These are phyloP conservation scores for Sycophila texana DNA, from an alignment of 2,888 invertebrate genomes.

Conservation along the genomic window DNA sequence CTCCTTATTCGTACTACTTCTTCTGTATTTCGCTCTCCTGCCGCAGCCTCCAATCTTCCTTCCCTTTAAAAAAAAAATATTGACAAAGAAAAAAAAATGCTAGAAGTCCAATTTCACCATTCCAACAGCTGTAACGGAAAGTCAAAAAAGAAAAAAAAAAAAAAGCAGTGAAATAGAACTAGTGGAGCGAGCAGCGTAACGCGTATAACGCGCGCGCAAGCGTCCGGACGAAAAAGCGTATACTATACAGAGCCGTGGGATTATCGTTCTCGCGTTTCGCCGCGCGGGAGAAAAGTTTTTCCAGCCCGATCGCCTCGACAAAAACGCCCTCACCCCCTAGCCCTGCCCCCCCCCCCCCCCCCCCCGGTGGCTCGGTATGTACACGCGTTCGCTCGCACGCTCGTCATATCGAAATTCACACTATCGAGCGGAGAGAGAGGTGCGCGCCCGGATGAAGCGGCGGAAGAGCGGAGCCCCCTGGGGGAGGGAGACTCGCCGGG, in stretches of 20 bases:
- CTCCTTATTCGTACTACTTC: conserved; percentile 1
- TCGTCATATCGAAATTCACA: no score
- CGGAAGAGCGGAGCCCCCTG: conserved; percentile 1
- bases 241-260: not conserved
- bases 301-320: conserved; percentile 2
- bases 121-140: no score
- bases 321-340: not conserved
- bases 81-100: no score
- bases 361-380: not conserved
- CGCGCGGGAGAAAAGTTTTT: not conserved
- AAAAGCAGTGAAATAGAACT: no score
- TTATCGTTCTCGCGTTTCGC: not conserved
- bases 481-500: conserved; percentile 24
- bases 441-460: not conserved
- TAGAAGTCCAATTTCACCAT: no score
- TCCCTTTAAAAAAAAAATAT: no score
- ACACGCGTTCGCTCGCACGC: no score
- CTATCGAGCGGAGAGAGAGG: not conserved
- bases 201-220: no score
- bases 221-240: no score
- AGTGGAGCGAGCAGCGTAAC: no score
- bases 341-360: not conserved
- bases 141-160: no score
- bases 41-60: not conserved
- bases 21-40: not conserved